phyloP scores from a whole-genome alignment of 2,113 vertebrate species.

The Pseudopipra pipra region DNA sequence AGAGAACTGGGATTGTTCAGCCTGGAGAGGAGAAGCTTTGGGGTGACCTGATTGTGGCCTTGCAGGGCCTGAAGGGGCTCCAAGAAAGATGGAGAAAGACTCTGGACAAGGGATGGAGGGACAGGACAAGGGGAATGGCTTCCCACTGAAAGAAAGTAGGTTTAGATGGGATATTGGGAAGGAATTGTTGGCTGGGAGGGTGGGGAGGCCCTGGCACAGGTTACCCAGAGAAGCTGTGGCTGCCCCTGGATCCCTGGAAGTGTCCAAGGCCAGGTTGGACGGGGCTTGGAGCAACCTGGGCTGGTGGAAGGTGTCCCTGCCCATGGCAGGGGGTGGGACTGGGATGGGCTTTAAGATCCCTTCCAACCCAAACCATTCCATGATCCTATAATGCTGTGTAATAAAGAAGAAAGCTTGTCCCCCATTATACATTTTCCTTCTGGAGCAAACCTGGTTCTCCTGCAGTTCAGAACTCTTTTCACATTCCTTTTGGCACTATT shows the following conservation, averaged over 20 bases:
- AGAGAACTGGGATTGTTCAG: too few relatives aligned
- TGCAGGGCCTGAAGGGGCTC: too few relatives aligned
- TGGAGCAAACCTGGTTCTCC: background rate
- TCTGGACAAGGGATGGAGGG: too few relatives aligned
- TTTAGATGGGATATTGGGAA: background rate
- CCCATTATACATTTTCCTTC: background rate
- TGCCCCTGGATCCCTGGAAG: background rate
- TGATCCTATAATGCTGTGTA: background rate
- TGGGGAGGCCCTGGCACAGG: background rate
- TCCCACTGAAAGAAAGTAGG: too few relatives aligned
- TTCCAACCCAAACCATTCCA: background rate
- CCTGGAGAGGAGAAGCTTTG: too few relatives aligned
- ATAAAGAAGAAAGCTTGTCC: background rate
- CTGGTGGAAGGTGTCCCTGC: background rate
- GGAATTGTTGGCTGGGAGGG: background rate
- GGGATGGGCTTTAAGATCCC: background rate
- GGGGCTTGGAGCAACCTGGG: background rate
- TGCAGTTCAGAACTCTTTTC: background rate
- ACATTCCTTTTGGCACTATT: background rate
- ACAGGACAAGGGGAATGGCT: too few relatives aligned
- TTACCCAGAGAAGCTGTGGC: background rate
- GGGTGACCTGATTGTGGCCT: too few relatives aligned
- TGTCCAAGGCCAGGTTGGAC: background rate
- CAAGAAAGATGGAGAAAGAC: too few relatives aligned
- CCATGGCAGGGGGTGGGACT: background rate